Base-by-base conservation (phyloP, 2,888 invertebrate species). In the Dastarcus helophoroides region DNA sequence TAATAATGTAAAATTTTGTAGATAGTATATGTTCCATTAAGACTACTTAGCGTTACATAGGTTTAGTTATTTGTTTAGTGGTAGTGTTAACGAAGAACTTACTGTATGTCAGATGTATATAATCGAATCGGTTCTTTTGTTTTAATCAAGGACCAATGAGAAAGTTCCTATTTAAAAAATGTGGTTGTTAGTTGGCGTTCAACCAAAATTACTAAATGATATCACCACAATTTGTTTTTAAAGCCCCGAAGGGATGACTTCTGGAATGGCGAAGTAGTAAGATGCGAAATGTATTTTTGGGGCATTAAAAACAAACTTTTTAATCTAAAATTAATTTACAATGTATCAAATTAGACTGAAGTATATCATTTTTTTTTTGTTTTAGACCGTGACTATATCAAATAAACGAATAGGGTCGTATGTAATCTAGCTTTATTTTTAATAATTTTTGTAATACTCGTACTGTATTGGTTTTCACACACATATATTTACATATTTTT, bases 81-180 rank as follows among this genome's bases (percentile, higher is more conserved):
- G 35, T 31, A 32, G 50, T 48, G 43, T 49, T 44, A 48, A 48
- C 50, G 47, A 52, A 47, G 47, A 48, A 48, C 48, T 40, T 49
- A 46, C 43, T 47, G 51, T 51, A 50, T 50, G 35, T 50, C 47
- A 47, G n/a, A 39, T 51, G 50, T 54, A 50, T 47, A 51, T 52
- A 52, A 48, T 46, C 48, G 45, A 42, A 40, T 44, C 47, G 52
- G 51, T 55, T 50, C 49, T 44, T 46, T 52, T n/a, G n/a, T n/a
- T 44, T 47, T 44, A 41, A 42, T 46, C 46, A 53, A 55, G 58
- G 60, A 60, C 60, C 60, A 60, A 58, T 51, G 55, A 55, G 53
- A 55, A 48, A 59, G 57, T 58, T 58, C 58, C 58, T 58, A 58
- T 48, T 48, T 45, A 44, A 44, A 48, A 44, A n/a, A n/a, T n/a